phyloP scores from a whole-genome alignment of 2,888 invertebrate species.

The Drosophila neotestacea region DNA sequence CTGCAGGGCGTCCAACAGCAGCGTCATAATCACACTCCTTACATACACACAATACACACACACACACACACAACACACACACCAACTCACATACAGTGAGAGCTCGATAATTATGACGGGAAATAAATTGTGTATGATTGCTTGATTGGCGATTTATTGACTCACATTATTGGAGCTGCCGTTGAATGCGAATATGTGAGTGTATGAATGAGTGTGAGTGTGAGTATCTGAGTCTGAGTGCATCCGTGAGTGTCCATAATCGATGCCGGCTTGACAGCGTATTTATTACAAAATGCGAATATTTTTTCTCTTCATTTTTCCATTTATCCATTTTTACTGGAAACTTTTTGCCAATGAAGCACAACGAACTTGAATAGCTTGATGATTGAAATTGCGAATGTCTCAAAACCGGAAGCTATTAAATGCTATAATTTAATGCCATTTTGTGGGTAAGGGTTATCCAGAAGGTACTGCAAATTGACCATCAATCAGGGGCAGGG shows the following conservation, averaged over 20 bases:
- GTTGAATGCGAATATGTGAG: constrained; percentile 34
- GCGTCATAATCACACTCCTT: constrained; percentile 76
- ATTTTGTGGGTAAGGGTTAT: constrained; percentile 14
- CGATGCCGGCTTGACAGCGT: constrained; percentile 81
- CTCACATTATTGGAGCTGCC: constrained; percentile 78
- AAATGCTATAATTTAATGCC: constrained; percentile 53
- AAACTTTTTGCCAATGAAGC: constrained; percentile 27
- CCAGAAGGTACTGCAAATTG: not conserved
- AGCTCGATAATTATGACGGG: constrained; percentile 83
- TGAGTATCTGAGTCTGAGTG: constrained; percentile 39
- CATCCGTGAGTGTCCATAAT: constrained; percentile 81
- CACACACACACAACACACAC: constrained; percentile 8
- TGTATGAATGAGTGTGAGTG: constrained; percentile 11
- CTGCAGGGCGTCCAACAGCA: constrained; percentile 78
- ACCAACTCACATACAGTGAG: constrained; percentile 23
- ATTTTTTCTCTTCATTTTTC: constrained; percentile 54
- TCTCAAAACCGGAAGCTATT: constrained; percentile 73
- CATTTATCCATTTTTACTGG: constrained; percentile 5
- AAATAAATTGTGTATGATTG: constrained; percentile 84
- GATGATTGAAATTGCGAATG: constrained; percentile 72
- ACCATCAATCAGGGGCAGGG: not conserved
- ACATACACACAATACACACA: constrained; percentile 31
- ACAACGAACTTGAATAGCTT: constrained; percentile 37
- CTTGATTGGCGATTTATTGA: constrained; percentile 84
- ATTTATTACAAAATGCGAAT: constrained; percentile 79